phyloP scores from a whole-genome alignment of 2,113 vertebrate species.

The Struthio camelus region DNA sequence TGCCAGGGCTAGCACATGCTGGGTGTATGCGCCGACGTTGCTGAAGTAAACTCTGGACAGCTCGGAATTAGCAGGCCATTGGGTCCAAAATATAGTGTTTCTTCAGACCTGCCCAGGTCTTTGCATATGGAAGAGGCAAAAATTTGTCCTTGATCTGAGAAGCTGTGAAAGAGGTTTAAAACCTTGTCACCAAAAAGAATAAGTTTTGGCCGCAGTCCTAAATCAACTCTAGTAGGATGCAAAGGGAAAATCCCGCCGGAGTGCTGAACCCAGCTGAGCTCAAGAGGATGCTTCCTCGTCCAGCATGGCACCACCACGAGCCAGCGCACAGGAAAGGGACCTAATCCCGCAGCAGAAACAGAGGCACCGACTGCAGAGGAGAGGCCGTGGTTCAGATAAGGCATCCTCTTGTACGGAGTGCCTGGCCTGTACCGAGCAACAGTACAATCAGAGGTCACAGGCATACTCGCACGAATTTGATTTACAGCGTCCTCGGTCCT shows the following conservation, averaged over 20 bases:
- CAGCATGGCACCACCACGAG: not conserved
- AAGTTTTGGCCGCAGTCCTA: not conserved
- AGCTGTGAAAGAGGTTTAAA: not conserved
- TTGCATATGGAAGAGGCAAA: not conserved
- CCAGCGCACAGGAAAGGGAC: fast-evolving
- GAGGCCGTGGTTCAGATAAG: not conserved
- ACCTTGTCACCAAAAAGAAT: not conserved
- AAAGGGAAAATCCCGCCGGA: not conserved
- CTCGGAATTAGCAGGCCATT: not conserved
- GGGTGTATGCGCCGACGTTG: not conserved
- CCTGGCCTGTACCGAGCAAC: not conserved
- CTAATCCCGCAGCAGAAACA: not conserved
- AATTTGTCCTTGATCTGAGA: not conserved
- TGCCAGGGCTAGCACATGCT: not conserved
- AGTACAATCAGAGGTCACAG: not conserved
- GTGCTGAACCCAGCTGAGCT: not conserved
- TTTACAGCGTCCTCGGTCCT: fast-evolving
- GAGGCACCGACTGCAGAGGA: not conserved
- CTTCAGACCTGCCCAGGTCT: not conserved
- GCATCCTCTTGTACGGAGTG: fast-evolving
- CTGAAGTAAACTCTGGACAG: not conserved
- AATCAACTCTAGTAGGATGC: not conserved
- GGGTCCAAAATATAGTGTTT: not conserved
- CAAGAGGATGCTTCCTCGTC: not conserved
- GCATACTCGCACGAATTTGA: not conserved